A percentile compares a stretch with the other conserved stretches of the same genome.
Conservation (phyloP, 2,797 vertebrate species). For the Spea hammondii region DNA sequence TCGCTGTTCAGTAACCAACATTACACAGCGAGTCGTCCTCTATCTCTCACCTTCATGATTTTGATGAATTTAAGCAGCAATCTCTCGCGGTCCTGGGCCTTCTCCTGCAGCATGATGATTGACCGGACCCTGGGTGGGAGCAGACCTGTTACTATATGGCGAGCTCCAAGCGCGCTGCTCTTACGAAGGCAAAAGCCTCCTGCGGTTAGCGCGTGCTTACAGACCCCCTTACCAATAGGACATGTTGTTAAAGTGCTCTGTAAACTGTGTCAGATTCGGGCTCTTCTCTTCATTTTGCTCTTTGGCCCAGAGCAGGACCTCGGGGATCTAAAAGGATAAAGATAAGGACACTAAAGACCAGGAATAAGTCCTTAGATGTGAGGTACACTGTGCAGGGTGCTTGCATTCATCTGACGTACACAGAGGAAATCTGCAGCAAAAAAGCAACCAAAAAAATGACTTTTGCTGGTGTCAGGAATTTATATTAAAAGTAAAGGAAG, state of each 20-base stretch:
- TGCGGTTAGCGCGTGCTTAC: neutral
- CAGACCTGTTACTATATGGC: no score
- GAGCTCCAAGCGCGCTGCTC: neutral
- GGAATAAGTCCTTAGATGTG: neutral
- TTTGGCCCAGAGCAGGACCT: slow-evolving; percentile 97
- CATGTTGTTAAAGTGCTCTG: slow-evolving; percentile 99
- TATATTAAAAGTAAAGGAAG: no score
- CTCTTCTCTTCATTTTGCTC: slow-evolving; percentile 99
- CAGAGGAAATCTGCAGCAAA: neutral
- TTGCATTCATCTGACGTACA: neutral
- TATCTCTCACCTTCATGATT: slow-evolving; percentile 90
- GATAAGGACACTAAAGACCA: no score
- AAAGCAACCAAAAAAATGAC: no score
- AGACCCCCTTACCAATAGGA: slow-evolving; percentile 88
- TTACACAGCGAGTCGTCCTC: no score
- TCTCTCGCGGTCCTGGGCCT: slow-evolving; percentile 94
- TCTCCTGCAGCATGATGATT: slow-evolving; percentile 98
- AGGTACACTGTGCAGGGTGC: neutral
- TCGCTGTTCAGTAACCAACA: no score
- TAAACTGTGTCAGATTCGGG: slow-evolving; percentile 97
- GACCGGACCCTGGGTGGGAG: slow-evolving; percentile 85
- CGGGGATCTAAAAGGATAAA: slow-evolving; percentile 81
- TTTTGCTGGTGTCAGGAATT: no score
- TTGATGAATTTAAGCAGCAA: slow-evolving; percentile 98
- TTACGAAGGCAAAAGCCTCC: neutral